Conservation (phyloP, 2,888 invertebrate species). For the Aelia acuminata region DNA sequence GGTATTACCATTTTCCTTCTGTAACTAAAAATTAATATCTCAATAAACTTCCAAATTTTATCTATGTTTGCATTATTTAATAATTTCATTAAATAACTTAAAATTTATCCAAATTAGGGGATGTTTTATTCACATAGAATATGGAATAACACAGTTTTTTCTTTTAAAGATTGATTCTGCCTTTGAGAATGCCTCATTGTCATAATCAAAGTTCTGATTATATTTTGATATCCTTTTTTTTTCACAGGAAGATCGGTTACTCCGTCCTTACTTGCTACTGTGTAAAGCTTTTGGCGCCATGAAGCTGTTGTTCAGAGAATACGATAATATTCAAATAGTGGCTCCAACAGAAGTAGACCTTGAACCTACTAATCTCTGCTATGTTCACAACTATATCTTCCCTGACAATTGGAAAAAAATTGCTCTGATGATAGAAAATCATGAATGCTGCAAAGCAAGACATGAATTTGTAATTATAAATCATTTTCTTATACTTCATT, state of each 20-base stretch:
- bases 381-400: slow-evolving; percentile 62
- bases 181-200: too few relatives aligned
- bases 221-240: background rate
- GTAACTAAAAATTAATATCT: too few relatives aligned
- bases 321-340: slow-evolving; percentile 61
- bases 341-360: slow-evolving; percentile 59
- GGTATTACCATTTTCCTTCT: too few relatives aligned
- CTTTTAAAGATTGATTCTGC: too few relatives aligned
- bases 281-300: slow-evolving; percentile 61
- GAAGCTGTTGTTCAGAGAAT: slow-evolving; percentile 62
- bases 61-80: too few relatives aligned
- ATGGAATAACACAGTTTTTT: too few relatives aligned
- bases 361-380: slow-evolving; percentile 62
- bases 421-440: slow-evolving; percentile 57
- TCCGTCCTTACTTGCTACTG: slow-evolving; percentile 60
- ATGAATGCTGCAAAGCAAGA: slow-evolving; percentile 56
- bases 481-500: background rate
- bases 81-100: too few relatives aligned
- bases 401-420: slow-evolving; percentile 62
- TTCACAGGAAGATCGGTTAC: slow-evolving; percentile 63
- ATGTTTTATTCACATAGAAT: too few relatives aligned
- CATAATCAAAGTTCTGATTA: too few relatives aligned
- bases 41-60: too few relatives aligned
- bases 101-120: too few relatives aligned
- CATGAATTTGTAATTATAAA: slow-evolving; percentile 54